Conservation (phyloP, 1,140 invertebrate genomes). For the Cephus cinctus region DNA sequence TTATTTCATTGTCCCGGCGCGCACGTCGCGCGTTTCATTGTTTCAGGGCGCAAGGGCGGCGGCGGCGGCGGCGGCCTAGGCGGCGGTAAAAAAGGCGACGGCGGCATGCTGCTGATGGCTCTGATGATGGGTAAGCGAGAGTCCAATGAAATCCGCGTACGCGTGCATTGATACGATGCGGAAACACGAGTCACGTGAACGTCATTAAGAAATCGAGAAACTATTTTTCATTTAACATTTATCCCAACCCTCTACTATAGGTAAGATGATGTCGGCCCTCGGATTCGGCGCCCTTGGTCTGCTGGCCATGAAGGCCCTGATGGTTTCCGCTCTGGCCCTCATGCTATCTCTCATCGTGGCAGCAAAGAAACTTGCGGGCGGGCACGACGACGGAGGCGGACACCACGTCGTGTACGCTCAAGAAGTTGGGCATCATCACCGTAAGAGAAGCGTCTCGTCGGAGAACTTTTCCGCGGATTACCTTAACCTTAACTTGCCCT, state of each 20-base stretch:
- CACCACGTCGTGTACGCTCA: conserved; percentile 72
- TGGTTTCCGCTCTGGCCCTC: conserved; percentile 67
- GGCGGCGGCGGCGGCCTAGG: conserved; percentile 27
- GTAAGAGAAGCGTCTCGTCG: conserved; percentile 50
- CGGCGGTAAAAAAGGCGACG: conserved; percentile 52
- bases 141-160: conserved; percentile 1
- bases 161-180: too few species aligned
- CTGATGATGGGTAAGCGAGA: conserved; percentile 68
- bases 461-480: too few species aligned
- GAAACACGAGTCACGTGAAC: too few species aligned
- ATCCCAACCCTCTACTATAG: too few species aligned
- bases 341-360: conserved; percentile 72
- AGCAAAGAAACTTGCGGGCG: conserved; percentile 68
- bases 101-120: conserved; percentile 61
- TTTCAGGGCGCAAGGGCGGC: conserved; percentile 13
- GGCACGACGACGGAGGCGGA: conserved; percentile 60
- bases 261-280: conserved; percentile 67
- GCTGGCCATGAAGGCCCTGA: conserved; percentile 70
- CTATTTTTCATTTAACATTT: too few species aligned
- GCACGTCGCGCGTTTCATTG: too few species aligned
- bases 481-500: conserved; percentile 56
- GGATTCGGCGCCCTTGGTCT: conserved; percentile 70
- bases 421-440: conserved; percentile 62
- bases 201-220: too few species aligned
- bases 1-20: too few species aligned